Base-by-base conservation (phyloP, 1,140 invertebrate genomes). In the Capitella teleta region DNA sequence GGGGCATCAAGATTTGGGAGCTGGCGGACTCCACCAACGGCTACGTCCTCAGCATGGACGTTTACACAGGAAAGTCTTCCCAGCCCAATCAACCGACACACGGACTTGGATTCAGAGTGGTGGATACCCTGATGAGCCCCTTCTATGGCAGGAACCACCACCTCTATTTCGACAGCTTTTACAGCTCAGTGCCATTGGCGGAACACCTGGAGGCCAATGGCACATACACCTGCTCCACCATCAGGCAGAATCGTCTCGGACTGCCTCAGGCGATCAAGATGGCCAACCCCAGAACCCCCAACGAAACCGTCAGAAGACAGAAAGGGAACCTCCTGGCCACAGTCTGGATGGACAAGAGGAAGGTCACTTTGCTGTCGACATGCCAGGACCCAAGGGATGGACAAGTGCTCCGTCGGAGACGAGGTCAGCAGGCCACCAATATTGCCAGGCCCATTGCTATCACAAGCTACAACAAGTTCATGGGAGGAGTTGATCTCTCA, bases 1-100 rank as follows among this genome's bases (percentile, higher is more conserved):
- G 66, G 61, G 70, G 68, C 14, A 68, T 68, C 10, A 75, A 72
- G 58, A 57, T 73, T 49, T 74, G 55, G 51, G 48, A 47, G 32
- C 6, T 50, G 1, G 54, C 52, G 28, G 56, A 61, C 24, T 23
- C 37, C 8, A 19, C 14, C 19, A 50, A 49, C 21, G 56, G 50
- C 1, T 58, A 51, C 37, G 16, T 52, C 5, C 30, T 49, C 3
- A 16, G 21, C 21, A 14, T 49, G 2, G n/a, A 49, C 4, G 21
- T 49, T 5, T 49, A 45, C 23, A 41, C 47, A 1, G 47, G 36
- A 19, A 19, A 23, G 19, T n/a, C n/a, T n/a, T n/a, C n/a, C n/a
- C n/a, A n/a, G n/a, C n/a, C n/a, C n/a, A n/a, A n/a, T n/a, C n/a
- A n/a, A n/a, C n/a, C n/a, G n/a, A n/a, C n/a, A n/a, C n/a, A n/a